Evolutionary conservation across 2,113 vertebrate genomes (phyloP).

Genomic region (Perca fluviatilis): DNA sequence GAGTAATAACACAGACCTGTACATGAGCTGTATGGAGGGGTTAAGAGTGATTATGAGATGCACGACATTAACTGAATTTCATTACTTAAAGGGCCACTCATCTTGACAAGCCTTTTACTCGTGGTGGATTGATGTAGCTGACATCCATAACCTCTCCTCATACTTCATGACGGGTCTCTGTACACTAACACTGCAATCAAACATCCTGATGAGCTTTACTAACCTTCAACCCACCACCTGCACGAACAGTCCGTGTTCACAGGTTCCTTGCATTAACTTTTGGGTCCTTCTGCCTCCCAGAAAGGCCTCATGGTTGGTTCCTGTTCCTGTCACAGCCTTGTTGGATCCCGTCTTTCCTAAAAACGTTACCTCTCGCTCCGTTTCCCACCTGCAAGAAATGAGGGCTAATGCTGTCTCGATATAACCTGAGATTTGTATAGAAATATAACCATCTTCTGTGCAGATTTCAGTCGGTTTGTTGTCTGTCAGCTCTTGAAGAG

Average conservation of each 20-base stretch:
- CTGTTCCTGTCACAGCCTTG: conserved; percentile 20
- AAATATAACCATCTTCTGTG: not conserved
- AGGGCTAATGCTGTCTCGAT: not conserved
- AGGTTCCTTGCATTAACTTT: conserved; percentile 12
- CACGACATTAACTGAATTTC: not conserved
- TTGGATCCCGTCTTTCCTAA: conserved; percentile 43
- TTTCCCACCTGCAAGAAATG: not conserved
- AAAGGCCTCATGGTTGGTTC: not conserved
- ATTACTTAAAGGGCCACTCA: no score
- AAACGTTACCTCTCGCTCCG: conserved; percentile 6
- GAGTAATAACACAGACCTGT: conserved; percentile 19
- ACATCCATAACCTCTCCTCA: conserved; percentile 2
- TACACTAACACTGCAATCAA: not conserved
- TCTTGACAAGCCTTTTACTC: no score
- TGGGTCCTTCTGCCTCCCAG: conserved; percentile 1
- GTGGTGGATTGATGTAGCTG: no score
- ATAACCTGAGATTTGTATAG: not conserved
- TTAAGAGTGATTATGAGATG: not conserved
- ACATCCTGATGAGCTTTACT: conserved; percentile 40
- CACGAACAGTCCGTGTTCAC: conserved; percentile 27
- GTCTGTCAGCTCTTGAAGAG: not conserved
- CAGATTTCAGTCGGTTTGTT: not conserved
- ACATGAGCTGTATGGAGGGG: conserved; percentile 14
- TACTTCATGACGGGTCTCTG: conserved; percentile 32
- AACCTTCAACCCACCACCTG: conserved; percentile 33